Percentiles rank a stretch among this genome's conserved stretches.
These are phyloP conservation scores for Alectura lathami DNA, from an alignment of 2,113 vertebrate species.

Conservation along the genomic window DNA sequence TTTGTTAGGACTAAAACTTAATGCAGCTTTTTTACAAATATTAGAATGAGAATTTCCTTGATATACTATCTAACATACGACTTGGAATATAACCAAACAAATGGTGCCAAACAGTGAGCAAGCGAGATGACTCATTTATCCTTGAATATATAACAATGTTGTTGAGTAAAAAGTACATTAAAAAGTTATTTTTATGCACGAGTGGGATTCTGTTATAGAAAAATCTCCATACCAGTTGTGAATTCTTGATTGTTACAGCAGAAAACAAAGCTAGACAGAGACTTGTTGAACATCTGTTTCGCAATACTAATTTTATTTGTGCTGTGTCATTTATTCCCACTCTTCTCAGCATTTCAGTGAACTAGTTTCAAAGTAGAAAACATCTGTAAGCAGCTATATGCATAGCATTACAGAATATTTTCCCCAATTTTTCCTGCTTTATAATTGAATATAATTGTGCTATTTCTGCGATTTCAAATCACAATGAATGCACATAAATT, in stretches of 20 bases:
- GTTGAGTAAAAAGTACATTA: conserved; percentile 1
- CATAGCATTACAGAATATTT: background rate
- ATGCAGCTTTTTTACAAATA: background rate
- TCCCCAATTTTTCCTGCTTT: background rate
- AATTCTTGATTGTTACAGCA: conserved; percentile 25
- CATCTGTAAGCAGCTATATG: background rate
- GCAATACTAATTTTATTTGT: background rate
- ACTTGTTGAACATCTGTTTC: conserved; percentile 43
- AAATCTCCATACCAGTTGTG: conserved; percentile 1
- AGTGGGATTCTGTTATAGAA: conserved; percentile 21
- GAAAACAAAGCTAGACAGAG: conserved; percentile 8
- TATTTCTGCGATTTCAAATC: background rate
- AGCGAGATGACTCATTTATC: background rate
- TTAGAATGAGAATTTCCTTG: background rate
- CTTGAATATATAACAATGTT: background rate
- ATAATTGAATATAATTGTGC: background rate
- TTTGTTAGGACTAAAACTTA: background rate
- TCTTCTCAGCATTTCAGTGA: background rate
- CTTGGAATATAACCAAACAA: conserved; percentile 12
- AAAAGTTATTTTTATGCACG: conserved; percentile 4
- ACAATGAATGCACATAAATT: background rate
- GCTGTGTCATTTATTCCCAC: background rate
- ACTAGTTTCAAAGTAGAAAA: background rate
- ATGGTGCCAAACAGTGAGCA: background rate
- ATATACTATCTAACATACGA: background rate